phyloP scores from a whole-genome alignment of 2,888 invertebrate genomes.

The Tolmerus cingulatus region DNA sequence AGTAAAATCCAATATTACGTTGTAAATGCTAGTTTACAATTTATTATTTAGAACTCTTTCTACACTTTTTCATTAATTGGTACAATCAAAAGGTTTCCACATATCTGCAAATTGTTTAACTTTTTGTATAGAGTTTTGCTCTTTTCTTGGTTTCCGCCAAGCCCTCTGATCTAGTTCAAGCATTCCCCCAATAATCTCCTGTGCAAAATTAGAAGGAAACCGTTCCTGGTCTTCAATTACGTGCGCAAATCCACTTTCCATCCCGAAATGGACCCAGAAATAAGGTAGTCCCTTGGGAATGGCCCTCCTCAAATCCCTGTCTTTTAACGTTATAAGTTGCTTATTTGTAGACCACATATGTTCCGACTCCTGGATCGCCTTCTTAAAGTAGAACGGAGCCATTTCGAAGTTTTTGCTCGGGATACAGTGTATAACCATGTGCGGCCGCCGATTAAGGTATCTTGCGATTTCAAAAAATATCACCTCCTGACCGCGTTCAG shows the following conservation, averaged over 20 bases:
- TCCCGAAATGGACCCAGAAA: conserved; percentile 93
- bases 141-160: conserved; percentile 85
- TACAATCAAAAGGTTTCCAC: conserved; percentile 75
- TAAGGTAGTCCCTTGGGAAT: conserved; percentile 95
- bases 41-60: background rate
- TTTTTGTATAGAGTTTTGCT: conserved; percentile 67
- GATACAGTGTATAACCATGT: conserved; percentile 89
- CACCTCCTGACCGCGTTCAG: conserved; percentile 75
- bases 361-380: conserved; percentile 95
- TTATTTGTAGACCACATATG: conserved; percentile 95
- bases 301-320: conserved; percentile 77
- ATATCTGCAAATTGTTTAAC: conserved; percentile 75
- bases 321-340: conserved; percentile 78
- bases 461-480: conserved; percentile 91
- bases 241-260: conserved; percentile 92
- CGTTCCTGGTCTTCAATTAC: conserved; percentile 91
- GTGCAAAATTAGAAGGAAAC: conserved; percentile 90
- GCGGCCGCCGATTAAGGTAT: conserved; percentile 76
- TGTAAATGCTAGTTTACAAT: background rate
- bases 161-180: conserved; percentile 83
- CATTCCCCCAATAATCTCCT: conserved; percentile 96
- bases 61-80: conserved; percentile 50
- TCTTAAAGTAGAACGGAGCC: conserved; percentile 97
- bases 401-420: conserved; percentile 85
- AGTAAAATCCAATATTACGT: background rate